Percentiles rank a stretch among this genome's conserved stretches.
phyloP scores from a whole-genome alignment of 2,113 vertebrate species.

The Oreamnos americanus region DNA sequence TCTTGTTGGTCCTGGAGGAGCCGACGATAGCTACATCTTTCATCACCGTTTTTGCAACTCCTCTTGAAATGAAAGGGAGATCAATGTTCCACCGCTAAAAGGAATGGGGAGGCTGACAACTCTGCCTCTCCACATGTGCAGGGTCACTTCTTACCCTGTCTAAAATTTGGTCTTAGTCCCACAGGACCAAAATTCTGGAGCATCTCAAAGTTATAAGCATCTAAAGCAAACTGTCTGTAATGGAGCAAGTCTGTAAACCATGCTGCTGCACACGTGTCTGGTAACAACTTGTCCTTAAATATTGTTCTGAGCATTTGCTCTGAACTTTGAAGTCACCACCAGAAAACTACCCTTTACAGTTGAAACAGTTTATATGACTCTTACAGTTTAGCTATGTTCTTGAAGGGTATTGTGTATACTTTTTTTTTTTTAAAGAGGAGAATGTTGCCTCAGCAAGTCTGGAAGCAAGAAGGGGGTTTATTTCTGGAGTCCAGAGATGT shows the following conservation, averaged over 20 bases:
- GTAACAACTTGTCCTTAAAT: neutral
- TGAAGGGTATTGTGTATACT: neutral
- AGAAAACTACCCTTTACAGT: neutral
- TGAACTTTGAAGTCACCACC: neutral
- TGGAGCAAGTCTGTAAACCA: rapidly evolving
- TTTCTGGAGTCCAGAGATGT: neutral
- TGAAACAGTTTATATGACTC: neutral
- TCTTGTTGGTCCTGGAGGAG: neutral
- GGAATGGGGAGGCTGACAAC: neutral
- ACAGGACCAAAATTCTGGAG: rapidly evolving
- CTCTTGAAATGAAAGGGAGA: neutral
- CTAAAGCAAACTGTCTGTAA: neutral
- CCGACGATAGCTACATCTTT: neutral
- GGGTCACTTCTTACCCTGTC: neutral
- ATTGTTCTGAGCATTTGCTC: neutral
- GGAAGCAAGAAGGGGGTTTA: neutral
- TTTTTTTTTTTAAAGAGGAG: neutral
- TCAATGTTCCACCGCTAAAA: neutral
- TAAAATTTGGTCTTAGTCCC: neutral
- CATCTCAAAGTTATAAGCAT: neutral
- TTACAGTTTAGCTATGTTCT: neutral
- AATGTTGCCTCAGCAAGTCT: neutral
- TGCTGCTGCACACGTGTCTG: neutral
- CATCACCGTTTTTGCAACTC: rapidly evolving
- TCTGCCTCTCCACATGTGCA: neutral